Conservation (phyloP, 1,140 invertebrate genomes). For the Agraylea sexmaculata region DNA sequence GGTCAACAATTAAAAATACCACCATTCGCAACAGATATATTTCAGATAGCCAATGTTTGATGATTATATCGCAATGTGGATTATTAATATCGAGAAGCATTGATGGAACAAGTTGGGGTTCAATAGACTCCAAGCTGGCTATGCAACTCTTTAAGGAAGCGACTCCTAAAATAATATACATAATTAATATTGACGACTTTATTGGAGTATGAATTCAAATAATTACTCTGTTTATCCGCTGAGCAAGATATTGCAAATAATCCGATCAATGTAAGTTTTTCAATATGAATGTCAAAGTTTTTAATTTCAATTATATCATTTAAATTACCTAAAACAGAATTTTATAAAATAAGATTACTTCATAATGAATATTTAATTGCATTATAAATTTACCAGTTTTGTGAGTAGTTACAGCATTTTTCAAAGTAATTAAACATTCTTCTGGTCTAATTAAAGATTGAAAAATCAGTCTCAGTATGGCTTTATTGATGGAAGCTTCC, state of each 20-base stretch:
- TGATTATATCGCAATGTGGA: slow-evolving; percentile 37
- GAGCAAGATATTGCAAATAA: slow-evolving; percentile 56
- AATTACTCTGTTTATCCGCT: slow-evolving; percentile 43
- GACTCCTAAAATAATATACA: slow-evolving; percentile 37
- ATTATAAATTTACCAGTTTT: not conserved
- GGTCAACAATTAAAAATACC: slow-evolving; percentile 52
- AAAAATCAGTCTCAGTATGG: slow-evolving; percentile 14
- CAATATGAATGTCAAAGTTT: slow-evolving; percentile 51
- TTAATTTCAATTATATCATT: slow-evolving; percentile 34
- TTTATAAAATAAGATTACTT: not conserved
- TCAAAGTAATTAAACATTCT: slow-evolving; percentile 11
- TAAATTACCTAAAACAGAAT: slow-evolving; percentile 12
- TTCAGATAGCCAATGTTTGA: slow-evolving; percentile 45
- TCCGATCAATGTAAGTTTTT: slow-evolving; percentile 52
- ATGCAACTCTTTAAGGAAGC: slow-evolving; percentile 46
- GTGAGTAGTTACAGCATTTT: not conserved
- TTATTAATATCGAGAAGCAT: slow-evolving; percentile 37
- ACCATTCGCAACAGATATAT: slow-evolving; percentile 41
- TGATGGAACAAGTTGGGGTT: slow-evolving; percentile 50
- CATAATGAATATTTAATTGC: not conserved
- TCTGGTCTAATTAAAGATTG: slow-evolving; percentile 13
- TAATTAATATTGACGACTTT: not conserved
- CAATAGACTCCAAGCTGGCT: slow-evolving; percentile 51
- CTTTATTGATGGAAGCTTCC: slow-evolving; percentile 17
- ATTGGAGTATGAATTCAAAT: slow-evolving; percentile 5